phyloP scores from a whole-genome alignment of 1,140 invertebrate species.

The Oreohelix idahoensis region DNA sequence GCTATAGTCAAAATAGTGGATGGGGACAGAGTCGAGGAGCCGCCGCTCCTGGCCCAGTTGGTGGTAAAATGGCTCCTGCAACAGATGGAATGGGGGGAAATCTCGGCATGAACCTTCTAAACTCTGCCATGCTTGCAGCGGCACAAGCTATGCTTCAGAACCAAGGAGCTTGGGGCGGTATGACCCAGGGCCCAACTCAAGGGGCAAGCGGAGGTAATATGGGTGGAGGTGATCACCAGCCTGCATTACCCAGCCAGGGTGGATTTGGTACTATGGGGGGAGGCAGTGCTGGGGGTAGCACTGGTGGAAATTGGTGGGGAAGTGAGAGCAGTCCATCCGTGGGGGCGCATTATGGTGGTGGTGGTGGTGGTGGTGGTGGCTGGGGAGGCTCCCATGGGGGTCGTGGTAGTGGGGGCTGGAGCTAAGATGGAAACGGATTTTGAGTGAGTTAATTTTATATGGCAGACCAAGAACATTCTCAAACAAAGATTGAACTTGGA shows the following conservation, averaged over 20 bases:
- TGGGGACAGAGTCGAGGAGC: slow-evolving; percentile 53
- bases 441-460: not conserved
- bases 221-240: slow-evolving; percentile 41
- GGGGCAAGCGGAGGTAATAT: slow-evolving; percentile 48
- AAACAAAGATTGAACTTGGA: not conserved
- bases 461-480: not conserved
- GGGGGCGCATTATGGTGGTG: slow-evolving; percentile 30
- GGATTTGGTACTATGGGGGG: slow-evolving; percentile 31
- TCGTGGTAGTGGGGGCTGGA: slow-evolving; percentile 35
- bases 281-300: not conserved
- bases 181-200: slow-evolving; percentile 53
- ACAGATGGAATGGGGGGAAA: slow-evolving; percentile 48
- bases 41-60: slow-evolving; percentile 47
- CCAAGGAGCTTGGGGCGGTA: slow-evolving; percentile 60
- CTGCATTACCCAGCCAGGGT: not conserved
- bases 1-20: slow-evolving; percentile 40
- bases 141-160: slow-evolving; percentile 66
- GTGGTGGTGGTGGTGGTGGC: slow-evolving; percentile 30
- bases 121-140: slow-evolving; percentile 67
- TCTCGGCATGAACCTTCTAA: slow-evolving; percentile 62
- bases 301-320: slow-evolving; percentile 38
- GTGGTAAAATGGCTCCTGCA: slow-evolving; percentile 51
- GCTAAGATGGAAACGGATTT: not conserved
- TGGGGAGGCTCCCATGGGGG: slow-evolving; percentile 41
- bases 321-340: slow-evolving; percentile 7